These are phyloP conservation scores for Idaea biselata DNA, from an alignment of 2,888 invertebrate species.

Conservation along the genomic window DNA sequence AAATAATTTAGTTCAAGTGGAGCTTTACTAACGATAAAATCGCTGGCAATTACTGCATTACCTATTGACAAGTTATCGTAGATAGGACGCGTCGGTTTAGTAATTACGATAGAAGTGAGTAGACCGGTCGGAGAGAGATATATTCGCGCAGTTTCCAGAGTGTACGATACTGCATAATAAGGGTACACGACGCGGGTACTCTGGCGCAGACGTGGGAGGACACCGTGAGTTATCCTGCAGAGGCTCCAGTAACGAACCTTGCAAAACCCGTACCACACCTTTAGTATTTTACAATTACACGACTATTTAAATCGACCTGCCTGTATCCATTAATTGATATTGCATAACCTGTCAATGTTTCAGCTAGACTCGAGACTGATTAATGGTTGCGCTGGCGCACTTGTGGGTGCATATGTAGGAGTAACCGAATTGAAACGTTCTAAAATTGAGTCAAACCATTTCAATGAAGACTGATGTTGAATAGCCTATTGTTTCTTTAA, in stretches of 20 bases:
- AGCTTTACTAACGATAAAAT: slow-evolving; percentile 24
- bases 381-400: slow-evolving; percentile 23
- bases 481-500: slow-evolving; percentile 39
- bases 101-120: slow-evolving; percentile 20
- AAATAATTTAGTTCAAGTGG: neutral
- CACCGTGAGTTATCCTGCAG: slow-evolving; percentile 49
- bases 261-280: slow-evolving; percentile 33
- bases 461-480: slow-evolving; percentile 47
- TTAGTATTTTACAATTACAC: slow-evolving; percentile 29
- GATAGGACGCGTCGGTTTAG: slow-evolving; percentile 15
- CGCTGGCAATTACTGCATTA: slow-evolving; percentile 15
- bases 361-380: slow-evolving; percentile 38
- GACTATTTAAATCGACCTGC: slow-evolving; percentile 30
- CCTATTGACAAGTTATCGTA: slow-evolving; percentile 15
- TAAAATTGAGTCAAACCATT: slow-evolving; percentile 51
- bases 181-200: slow-evolving; percentile 33
- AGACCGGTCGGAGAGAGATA: slow-evolving; percentile 24
- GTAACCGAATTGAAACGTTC: slow-evolving; percentile 47
- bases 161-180: slow-evolving; percentile 1
- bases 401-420: slow-evolving; percentile 57
- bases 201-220: slow-evolving; percentile 46
- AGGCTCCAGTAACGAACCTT: slow-evolving; percentile 42
- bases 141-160: slow-evolving; percentile 29
- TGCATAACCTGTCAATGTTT: slow-evolving; percentile 41
- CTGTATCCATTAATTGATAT: slow-evolving; percentile 41